Evolutionary conservation across 35 echinoderm and acorn worm genomes (phyloP).

Genomic region (Lytechinus variegatus): DNA sequence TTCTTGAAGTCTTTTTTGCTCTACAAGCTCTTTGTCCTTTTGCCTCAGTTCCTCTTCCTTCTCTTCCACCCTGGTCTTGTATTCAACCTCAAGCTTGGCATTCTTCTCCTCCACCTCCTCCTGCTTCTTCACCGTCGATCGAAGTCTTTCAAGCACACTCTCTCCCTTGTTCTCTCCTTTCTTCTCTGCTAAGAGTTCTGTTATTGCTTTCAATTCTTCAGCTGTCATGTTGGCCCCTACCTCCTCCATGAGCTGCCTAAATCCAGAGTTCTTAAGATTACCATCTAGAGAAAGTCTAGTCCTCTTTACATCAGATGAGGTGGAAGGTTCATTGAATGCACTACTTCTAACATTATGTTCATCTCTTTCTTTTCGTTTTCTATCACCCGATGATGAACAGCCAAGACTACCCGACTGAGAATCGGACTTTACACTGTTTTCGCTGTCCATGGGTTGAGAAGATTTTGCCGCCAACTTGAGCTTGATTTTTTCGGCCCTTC

Average conservation of each 20-base stretch:
- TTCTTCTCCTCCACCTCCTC: conserved; percentile 75
- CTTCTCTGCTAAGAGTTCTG: conserved; percentile 20
- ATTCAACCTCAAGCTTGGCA: conserved; percentile 61
- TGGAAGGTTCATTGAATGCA: conserved; percentile 48
- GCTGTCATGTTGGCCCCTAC: conserved; percentile 7
- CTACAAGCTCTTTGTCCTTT: conserved; percentile 70
- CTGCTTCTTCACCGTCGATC: conserved; percentile 47
- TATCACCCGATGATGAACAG: conserved; percentile 8
- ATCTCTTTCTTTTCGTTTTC: conserved; percentile 45
- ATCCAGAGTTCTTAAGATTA: conserved; percentile 46
- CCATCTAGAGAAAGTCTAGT: conserved; percentile 41
- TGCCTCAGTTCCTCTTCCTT: conserved; percentile 65
- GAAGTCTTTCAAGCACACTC: conserved; percentile 41
- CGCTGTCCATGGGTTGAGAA: background rate
- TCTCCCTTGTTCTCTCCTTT: background rate
- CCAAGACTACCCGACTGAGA: conserved; percentile 2
- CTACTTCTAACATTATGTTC: background rate
- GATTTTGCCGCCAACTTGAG: conserved; percentile 34
- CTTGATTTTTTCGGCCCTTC: conserved; percentile 34
- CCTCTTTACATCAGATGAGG: conserved; percentile 62
- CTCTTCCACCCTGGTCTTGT: conserved; percentile 67
- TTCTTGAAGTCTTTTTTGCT: conserved; percentile 71
- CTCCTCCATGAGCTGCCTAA: conserved; percentile 52
- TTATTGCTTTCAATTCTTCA: conserved; percentile 44
- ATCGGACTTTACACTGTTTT: conserved; percentile 27